These are phyloP conservation scores for Hirtodrosophila confusa DNA, from an alignment of 2,888 invertebrate species.

Conservation along the genomic window DNA sequence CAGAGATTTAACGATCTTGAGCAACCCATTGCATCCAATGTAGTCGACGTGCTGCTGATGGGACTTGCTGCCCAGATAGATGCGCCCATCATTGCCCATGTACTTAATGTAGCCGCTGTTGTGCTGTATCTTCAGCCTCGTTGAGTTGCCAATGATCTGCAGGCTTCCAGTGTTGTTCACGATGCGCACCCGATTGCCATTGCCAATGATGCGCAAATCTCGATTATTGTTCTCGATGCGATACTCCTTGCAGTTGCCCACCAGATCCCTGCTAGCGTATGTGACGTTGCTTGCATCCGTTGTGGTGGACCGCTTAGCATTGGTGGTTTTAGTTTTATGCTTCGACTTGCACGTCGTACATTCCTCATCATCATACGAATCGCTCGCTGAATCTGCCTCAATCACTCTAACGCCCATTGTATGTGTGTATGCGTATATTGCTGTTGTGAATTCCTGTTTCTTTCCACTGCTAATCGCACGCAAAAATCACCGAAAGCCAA, in stretches of 20 bases:
- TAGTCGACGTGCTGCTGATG: slow-evolving; percentile 80
- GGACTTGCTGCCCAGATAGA: slow-evolving; percentile 82
- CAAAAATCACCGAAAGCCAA: slow-evolving; percentile 58
- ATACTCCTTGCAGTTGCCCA: slow-evolving; percentile 83
- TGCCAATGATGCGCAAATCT: slow-evolving; percentile 82
- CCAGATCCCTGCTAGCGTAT: slow-evolving; percentile 69
- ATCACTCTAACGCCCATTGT: slow-evolving; percentile 75
- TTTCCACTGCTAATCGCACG: slow-evolving; percentile 57
- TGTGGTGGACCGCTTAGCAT: slow-evolving; percentile 17
- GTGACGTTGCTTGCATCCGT: slow-evolving; percentile 19
- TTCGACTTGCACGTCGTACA: slow-evolving; percentile 54
- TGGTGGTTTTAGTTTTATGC: slow-evolving; percentile 38
- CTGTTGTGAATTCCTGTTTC: slow-evolving; percentile 39
- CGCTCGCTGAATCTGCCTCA: slow-evolving; percentile 72
- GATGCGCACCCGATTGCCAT: slow-evolving; percentile 83
- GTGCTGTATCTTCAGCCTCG: slow-evolving; percentile 79
- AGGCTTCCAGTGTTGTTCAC: slow-evolving; percentile 77
- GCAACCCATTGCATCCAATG: slow-evolving; percentile 82
- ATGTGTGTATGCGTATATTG: slow-evolving; percentile 1
- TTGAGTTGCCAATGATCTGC: slow-evolving; percentile 82
- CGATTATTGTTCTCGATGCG: slow-evolving; percentile 80
- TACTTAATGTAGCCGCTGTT: slow-evolving; percentile 81
- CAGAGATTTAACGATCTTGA: slow-evolving; percentile 79
- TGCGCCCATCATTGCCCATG: slow-evolving; percentile 83
- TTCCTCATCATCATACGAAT: slow-evolving; percentile 75